phyloP scores from a whole-genome alignment of 1,140 invertebrate genomes.

The Sweltsa coloradensis region DNA sequence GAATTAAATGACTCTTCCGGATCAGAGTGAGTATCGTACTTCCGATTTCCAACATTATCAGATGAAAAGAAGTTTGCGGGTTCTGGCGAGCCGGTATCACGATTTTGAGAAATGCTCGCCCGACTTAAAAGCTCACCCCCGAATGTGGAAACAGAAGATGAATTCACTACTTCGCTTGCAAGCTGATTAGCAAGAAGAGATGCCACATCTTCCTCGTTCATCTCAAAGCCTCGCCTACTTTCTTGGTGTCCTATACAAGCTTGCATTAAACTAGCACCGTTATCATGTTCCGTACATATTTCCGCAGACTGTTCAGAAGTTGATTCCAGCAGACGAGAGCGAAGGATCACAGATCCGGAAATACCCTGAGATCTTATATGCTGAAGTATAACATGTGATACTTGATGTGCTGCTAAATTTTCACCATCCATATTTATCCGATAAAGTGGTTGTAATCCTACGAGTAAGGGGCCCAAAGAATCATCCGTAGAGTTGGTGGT shows the following conservation, averaged over 20 bases:
- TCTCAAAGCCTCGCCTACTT: slow-evolving; percentile 10
- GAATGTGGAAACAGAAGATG: too few relatives aligned
- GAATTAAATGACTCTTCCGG: too few relatives aligned
- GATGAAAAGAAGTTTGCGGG: too few relatives aligned
- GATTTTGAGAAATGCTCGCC: too few relatives aligned
- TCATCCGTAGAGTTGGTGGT: neutral
- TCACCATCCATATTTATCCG: slow-evolving; percentile 1
- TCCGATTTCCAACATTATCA: too few relatives aligned
- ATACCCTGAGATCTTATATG: neutral
- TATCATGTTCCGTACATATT: neutral
- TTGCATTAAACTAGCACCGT: neutral
- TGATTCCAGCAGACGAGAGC: neutral
- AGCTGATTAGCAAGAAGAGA: slow-evolving; percentile 15
- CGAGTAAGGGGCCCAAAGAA: too few relatives aligned
- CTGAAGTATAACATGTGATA: neutral
- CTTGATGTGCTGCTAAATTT: neutral
- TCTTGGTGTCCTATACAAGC: slow-evolving; percentile 6
- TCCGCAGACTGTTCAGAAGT: neutral
- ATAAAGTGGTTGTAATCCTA: neutral
- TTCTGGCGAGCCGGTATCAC: too few relatives aligned
- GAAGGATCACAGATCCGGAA: neutral
- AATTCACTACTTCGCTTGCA: slow-evolving; percentile 6
- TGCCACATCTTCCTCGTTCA: slow-evolving; percentile 16
- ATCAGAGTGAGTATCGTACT: too few relatives aligned
- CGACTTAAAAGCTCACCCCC: too few relatives aligned